These are phyloP conservation scores for Fregetta grallaria DNA, from an alignment of 2,113 vertebrate genomes.

Conservation along the genomic window DNA sequence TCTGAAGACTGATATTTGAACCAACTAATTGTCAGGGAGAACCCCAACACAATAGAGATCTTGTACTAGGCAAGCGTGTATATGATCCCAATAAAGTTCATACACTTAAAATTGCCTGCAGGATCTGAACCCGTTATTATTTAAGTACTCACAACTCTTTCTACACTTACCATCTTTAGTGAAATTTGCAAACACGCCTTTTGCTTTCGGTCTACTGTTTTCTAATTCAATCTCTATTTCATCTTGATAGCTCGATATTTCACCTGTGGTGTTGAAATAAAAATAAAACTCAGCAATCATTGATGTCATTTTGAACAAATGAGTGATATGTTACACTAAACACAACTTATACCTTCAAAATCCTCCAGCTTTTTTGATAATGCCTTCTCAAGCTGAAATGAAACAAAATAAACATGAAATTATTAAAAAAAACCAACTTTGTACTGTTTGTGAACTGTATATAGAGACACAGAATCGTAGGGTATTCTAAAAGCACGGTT, in stretches of 20 bases:
- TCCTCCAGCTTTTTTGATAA: slow-evolving; percentile 88
- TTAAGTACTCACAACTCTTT: neutral
- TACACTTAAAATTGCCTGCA: neutral
- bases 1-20: neutral
- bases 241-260: slow-evolving; percentile 91
- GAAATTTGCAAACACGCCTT: slow-evolving; percentile 84
- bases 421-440: neutral
- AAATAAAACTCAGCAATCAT: neutral
- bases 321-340: neutral
- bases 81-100: neutral
- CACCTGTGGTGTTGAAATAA: slow-evolving; percentile 76
- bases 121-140: neutral
- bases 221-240: slow-evolving; percentile 93
- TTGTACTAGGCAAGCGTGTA: neutral
- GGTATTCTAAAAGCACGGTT: neutral
- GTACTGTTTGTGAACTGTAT: neutral
- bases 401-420: slow-evolving; percentile 6
- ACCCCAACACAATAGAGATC: neutral
- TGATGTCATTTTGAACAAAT: neutral
- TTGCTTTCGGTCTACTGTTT: slow-evolving; percentile 84
- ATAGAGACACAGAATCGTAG: neutral
- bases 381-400: slow-evolving; percentile 85
- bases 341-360: slow-evolving; percentile 84
- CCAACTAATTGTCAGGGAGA: neutral
- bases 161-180: slow-evolving; percentile 79